Percentiles rank a stretch among this genome's conserved stretches.
phyloP scores from a whole-genome alignment of 2,888 invertebrate genomes.

The Andrena minutula region DNA sequence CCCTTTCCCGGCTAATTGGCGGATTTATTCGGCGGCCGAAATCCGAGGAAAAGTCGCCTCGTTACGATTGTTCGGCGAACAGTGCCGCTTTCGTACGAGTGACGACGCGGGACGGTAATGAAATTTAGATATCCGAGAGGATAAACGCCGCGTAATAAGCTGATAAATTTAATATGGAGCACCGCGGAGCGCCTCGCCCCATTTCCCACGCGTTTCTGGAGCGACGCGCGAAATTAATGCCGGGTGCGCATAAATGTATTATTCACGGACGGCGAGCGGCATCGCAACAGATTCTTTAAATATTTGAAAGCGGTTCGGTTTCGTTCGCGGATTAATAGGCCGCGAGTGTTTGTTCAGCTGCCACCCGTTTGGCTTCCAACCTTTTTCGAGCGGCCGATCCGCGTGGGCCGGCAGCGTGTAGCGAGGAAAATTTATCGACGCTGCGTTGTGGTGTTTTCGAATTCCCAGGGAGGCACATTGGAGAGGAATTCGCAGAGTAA shows the following conservation, averaged over 20 bases:
- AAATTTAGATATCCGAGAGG: slow-evolving; percentile 24
- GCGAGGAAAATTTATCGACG: slow-evolving; percentile 44
- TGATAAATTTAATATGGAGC: slow-evolving; percentile 5
- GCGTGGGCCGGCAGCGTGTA: slow-evolving; percentile 3
- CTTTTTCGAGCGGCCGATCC: slow-evolving; percentile 47
- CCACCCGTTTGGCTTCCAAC: slow-evolving; percentile 26
- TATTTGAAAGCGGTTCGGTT: slow-evolving; percentile 46
- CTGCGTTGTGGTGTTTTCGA: slow-evolving; percentile 30
- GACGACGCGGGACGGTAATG: background rate
- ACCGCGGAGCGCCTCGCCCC: slow-evolving; percentile 3
- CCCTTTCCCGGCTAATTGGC: slow-evolving; percentile 66
- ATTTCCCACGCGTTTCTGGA: slow-evolving; percentile 40
- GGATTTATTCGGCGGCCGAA: background rate
- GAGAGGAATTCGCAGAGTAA: slow-evolving; percentile 12
- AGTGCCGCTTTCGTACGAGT: background rate
- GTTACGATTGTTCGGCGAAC: slow-evolving; percentile 12
- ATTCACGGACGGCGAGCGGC: slow-evolving; percentile 26
- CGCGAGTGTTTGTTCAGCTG: slow-evolving; percentile 59
- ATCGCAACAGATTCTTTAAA: slow-evolving; percentile 59
- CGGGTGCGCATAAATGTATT: slow-evolving; percentile 26
- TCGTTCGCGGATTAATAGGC: slow-evolving; percentile 58
- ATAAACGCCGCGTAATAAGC: background rate
- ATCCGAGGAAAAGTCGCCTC: background rate
- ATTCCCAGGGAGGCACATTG: slow-evolving; percentile 11
- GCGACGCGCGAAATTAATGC: slow-evolving; percentile 43